Conservation (phyloP, 2,888 invertebrate species). For the Xestia rhomboidea region DNA sequence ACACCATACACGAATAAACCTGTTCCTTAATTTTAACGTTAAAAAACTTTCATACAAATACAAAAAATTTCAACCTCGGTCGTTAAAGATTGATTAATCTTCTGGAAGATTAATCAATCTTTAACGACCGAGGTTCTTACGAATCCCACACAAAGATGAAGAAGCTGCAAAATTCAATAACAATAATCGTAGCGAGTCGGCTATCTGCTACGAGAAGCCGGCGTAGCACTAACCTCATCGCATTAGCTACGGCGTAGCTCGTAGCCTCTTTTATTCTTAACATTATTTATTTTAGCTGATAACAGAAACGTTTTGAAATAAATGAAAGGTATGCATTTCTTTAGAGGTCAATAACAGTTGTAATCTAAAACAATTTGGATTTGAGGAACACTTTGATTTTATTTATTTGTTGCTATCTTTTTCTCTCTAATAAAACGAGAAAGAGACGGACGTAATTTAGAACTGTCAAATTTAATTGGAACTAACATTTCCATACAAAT, state of each 20-base stretch:
- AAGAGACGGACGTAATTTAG: no score
- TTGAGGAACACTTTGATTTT: no score
- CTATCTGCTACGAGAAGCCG: constrained; percentile 17
- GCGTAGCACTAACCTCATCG: constrained; percentile 37
- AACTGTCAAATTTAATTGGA: no score
- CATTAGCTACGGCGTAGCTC: constrained; percentile 44
- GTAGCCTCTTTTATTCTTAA: constrained; percentile 28
- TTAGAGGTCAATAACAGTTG: background rate
- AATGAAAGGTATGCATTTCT: background rate
- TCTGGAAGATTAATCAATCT: constrained; percentile 9
- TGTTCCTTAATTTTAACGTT: background rate
- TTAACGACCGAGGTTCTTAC: background rate
- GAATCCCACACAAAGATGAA: background rate
- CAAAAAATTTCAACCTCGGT: no score
- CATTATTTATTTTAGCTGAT: background rate
- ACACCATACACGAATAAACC: no score
- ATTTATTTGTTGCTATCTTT: no score
- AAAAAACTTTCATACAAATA: background rate
- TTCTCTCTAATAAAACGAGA: no score
- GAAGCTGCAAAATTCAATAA: constrained; percentile 21
- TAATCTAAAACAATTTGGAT: background rate
- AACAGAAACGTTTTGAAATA: background rate
- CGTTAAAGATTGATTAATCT: no score
- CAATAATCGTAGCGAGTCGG: constrained; percentile 33
- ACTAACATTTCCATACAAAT: no score